These are phyloP conservation scores for Albula goreensis DNA, from an alignment of 2,113 vertebrate genomes.

Conservation along the genomic window DNA sequence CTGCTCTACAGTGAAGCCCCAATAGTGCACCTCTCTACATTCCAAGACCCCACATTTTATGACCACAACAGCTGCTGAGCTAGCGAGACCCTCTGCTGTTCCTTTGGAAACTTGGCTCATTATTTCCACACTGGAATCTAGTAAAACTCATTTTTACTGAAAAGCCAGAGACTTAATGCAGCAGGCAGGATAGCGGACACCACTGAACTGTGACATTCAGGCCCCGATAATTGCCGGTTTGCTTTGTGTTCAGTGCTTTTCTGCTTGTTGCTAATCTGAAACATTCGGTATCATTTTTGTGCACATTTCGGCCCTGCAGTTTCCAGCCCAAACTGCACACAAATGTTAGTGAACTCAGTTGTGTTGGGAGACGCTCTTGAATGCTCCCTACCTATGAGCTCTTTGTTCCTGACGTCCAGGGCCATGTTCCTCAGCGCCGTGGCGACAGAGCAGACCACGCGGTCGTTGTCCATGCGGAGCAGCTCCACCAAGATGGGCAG, in stretches of 20 bases:
- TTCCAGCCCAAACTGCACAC: neutral
- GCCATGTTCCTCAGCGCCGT: slow-evolving; percentile 97
- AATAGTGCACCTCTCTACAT: neutral
- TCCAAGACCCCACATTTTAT: neutral
- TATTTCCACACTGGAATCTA: neutral
- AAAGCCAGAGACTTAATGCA: neutral
- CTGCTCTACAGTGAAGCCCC: neutral
- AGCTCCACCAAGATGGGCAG: slow-evolving; percentile 96
- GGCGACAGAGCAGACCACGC: slow-evolving; percentile 94
- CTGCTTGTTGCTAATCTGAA: neutral
- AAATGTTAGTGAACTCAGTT: too few relatives aligned
- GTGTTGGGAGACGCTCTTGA: neutral
- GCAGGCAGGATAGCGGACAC: neutral
- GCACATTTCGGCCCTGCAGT: neutral
- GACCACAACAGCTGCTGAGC: neutral
- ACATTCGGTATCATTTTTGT: neutral
- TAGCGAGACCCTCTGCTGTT: neutral
- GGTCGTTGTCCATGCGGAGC: slow-evolving; percentile 93
- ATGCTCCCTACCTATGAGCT: slow-evolving; percentile 82
- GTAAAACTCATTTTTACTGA: neutral
- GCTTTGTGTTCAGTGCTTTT: neutral
- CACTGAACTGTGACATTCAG: neutral
- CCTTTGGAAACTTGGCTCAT: neutral
- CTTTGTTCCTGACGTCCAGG: slow-evolving; percentile 91
- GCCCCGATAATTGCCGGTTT: neutral